A percentile compares a stretch with the other conserved stretches of the same genome.
Conservation (phyloP, 2,797 vertebrate species). For the Sebastes hubbsi region DNA sequence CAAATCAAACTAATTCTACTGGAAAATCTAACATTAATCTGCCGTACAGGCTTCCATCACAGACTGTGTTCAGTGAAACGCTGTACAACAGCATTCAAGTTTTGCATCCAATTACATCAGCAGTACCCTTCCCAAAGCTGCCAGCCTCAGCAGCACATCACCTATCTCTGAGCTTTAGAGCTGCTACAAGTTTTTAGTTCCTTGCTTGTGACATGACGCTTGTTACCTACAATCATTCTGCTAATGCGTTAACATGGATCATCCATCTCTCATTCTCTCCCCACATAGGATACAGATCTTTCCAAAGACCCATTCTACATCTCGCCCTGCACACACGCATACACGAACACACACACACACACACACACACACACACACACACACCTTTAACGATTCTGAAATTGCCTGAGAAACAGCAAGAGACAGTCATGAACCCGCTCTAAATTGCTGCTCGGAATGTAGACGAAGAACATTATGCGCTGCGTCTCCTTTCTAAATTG, state of each 20-base stretch:
- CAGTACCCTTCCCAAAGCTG: neutral
- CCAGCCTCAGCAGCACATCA: neutral
- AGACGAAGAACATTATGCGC: constrained; percentile 22
- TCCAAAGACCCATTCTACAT: neutral
- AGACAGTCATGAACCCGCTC: constrained; percentile 24
- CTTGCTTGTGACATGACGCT: neutral
- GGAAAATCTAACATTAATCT: neutral
- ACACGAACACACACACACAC: neutral
- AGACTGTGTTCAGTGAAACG: neutral
- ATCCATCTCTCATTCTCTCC: neutral
- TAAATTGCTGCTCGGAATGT: constrained; percentile 30
- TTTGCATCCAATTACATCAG: neutral
- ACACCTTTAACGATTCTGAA: constrained; percentile 12
- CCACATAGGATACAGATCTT: neutral
- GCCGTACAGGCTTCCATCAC: neutral
- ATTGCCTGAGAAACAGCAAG: constrained; percentile 39
- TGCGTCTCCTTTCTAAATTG: constrained; percentile 37
- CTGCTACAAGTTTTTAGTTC: neutral
- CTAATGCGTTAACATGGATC: neutral
- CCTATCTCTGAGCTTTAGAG: neutral
- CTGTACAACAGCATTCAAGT: neutral
- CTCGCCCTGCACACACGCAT: neutral
- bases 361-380: neutral
- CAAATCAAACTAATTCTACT: neutral
- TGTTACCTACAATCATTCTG: neutral